Base-by-base conservation (phyloP, 1,140 invertebrate genomes). In the Cydia amplana region DNA sequence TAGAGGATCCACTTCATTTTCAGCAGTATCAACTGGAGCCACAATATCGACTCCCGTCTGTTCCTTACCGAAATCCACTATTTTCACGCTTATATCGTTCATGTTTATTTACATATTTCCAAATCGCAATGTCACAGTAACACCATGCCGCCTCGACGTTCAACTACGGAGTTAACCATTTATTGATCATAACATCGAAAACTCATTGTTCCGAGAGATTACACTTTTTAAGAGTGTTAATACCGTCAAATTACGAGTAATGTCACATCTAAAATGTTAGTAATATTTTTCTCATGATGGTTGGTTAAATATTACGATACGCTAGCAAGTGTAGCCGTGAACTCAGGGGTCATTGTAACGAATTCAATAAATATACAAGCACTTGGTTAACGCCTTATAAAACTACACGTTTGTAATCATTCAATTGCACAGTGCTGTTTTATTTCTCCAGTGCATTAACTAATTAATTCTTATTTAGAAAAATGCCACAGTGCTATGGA, bases 101-200 rank as follows among this genome's bases (percentile, higher is more conserved):
- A 93, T 93, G 87, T 91, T 93, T 92, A 92, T 92, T 92, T 91
- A 93, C 91, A 93, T 93, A 90, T 89, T 93, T 93, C 84, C 86
- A 82, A 87, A 77, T 82, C 83, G 82, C 80, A 84, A 88, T 72
- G 78, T 85, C 85, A 91, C 85, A 85, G 82, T 87, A 83, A 85
- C 84, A 88, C 82, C 84, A 91, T 80, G 87, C 89, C 85, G 88
- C 82, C 82, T 75, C 75, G 73, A 85, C 79, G 84, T 88, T 88
- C 83, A 85, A 83, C 84, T 88, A 86, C 85, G 55, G 20, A 60
- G 55, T 60, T 23, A 60, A 85, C 77, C 70, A 76, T 70, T 36
- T 70, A 70, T 70, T 70, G 65, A 70, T 70, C 32, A 70, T 40
- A 70, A 14, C 32, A 70, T 36, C 12, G 32, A 70, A 70, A 70